Base-by-base conservation (phyloP, 2,797 vertebrate genomes). In the Melanotaenia boesemani region DNA sequence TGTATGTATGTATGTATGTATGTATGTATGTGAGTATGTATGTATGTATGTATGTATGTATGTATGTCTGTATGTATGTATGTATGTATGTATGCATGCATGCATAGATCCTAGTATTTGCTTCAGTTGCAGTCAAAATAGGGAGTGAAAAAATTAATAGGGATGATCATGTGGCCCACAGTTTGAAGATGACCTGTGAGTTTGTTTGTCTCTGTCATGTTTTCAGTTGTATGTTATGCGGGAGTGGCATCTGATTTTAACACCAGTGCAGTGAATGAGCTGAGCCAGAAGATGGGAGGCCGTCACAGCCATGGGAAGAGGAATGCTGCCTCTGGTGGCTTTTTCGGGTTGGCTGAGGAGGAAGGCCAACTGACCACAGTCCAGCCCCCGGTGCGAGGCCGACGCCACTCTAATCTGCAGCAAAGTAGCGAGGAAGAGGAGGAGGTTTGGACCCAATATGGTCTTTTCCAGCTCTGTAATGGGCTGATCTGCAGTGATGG, bases 401-500 rank as follows among this genome's bases (percentile, higher is more conserved):
- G 4, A 44, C 30, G 16, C 3, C 5, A 8, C 1, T 24, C 39
- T 37, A 2, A 0, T 0, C 24, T 24, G 20, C 10, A 12, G 4
- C 6, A 0, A 6, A 54, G 46, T 9, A 55, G 12, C 1, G 32
- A 18, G 4, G 11, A n/a, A 1, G 46, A 56, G 0, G 10, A 58
- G 1, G 15, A 37, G 0, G 6, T 5, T 18, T 78, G 74, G 83
- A 86, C 2, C 0, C 67, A 86, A 10, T 89, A 88, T 0, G 93
- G 93, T 2, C 46, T 92, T 18, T 92, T 94, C 82, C 92, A 93
- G 72, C 85, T 94, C 28, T 79, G 85, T 1, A 20, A 57, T 13
- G 50, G 55, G 3, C 63, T 88, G 63, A 77, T 63, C 74, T 94
- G 93, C 81, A 79, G 13, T 7, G 41, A 74, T 7, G 32, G 48